These are phyloP conservation scores for Podilymbus podiceps DNA, from an alignment of 2,113 vertebrate species.

Conservation along the genomic window DNA sequence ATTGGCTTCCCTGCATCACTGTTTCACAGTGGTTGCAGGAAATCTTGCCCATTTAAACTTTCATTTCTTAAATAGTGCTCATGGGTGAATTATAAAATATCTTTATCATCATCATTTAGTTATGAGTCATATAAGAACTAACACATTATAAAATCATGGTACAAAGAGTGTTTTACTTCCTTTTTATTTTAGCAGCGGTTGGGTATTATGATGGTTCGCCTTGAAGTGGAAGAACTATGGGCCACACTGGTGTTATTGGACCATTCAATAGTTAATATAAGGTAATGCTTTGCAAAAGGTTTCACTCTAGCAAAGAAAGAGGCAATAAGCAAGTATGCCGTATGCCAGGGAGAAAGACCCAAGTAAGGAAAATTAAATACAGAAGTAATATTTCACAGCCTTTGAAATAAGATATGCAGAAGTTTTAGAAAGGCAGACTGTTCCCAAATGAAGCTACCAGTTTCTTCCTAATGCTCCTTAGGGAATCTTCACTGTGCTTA, in stretches of 20 bases:
- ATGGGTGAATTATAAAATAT: neutral
- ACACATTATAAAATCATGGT: neutral
- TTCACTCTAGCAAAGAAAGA: neutral
- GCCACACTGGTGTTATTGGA: neutral
- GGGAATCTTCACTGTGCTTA: neutral
- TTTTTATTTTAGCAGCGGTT: neutral
- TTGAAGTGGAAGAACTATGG: neutral
- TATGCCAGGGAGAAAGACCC: neutral
- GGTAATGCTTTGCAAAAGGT: neutral
- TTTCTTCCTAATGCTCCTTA: neutral
- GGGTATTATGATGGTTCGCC: neutral
- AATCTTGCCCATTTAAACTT: neutral
- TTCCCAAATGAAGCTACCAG: neutral
- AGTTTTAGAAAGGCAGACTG: neutral
- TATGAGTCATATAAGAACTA: neutral
- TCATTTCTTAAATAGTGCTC: neutral
- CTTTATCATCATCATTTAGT: neutral
- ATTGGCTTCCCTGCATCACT: neutral
- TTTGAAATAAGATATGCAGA: neutral
- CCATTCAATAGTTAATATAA: accelerated
- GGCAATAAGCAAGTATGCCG: neutral
- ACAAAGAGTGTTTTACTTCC: neutral
- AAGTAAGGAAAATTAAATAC: neutral
- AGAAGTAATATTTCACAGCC: neutral
- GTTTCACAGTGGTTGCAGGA: neutral